Percentiles rank a stretch among this genome's conserved stretches.
Evolutionary conservation across 2,113 vertebrate genomes (phyloP).

Genomic region (Scytalopus superciliaris): DNA sequence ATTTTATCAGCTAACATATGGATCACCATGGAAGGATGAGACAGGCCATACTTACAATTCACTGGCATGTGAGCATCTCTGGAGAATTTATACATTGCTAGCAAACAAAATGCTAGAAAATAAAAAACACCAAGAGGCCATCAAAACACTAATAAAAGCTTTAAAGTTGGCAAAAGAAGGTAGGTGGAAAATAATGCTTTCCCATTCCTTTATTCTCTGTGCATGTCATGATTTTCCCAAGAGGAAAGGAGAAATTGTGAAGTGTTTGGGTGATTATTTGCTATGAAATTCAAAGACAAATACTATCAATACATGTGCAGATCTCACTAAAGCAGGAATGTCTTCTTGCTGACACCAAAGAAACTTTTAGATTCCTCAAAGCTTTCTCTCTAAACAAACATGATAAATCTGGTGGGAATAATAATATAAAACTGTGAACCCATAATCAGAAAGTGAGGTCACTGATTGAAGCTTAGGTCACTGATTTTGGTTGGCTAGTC

Average conservation of each 20-base stretch:
- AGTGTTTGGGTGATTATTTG: conserved; percentile 69
- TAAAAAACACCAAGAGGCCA: conserved; percentile 74
- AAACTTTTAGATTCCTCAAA: conserved; percentile 64
- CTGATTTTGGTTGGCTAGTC: neutral
- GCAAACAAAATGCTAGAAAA: conserved; percentile 79
- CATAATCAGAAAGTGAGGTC: conserved; percentile 22
- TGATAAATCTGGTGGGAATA: neutral
- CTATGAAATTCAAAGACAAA: conserved; percentile 73
- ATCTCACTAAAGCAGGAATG: conserved; percentile 56
- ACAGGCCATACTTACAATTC: conserved; percentile 67
- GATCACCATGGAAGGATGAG: conserved; percentile 76
- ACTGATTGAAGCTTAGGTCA: neutral
- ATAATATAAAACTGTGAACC: conserved; percentile 19
- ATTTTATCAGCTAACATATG: conserved; percentile 76
- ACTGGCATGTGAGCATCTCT: conserved; percentile 78
- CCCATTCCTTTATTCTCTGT: conserved; percentile 37
- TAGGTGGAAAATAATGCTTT: conserved; percentile 67
- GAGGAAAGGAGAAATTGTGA: conserved; percentile 52
- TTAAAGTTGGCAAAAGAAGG: conserved; percentile 81
- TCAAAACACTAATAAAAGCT: conserved; percentile 79
- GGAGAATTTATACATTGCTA: conserved; percentile 80
- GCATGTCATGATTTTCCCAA: conserved; percentile 30
- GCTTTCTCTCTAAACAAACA: conserved; percentile 3
- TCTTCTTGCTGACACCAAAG: conserved; percentile 54
- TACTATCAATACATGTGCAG: conserved; percentile 62